These are phyloP conservation scores for Mormyrus proboscirostris DNA, from an alignment of 2,797 vertebrate species.

Conservation along the genomic window DNA sequence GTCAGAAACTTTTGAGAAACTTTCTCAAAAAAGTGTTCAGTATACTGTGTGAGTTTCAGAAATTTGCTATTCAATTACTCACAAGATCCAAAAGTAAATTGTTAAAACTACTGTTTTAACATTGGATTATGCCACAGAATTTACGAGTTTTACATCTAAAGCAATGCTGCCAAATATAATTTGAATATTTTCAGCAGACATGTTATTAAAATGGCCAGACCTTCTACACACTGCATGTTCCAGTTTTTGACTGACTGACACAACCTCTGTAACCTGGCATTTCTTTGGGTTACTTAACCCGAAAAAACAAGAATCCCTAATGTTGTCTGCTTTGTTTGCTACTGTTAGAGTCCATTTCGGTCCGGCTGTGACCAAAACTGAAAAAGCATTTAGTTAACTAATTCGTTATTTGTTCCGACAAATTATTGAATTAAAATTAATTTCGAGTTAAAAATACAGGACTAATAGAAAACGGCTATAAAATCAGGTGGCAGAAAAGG, in stretches of 20 bases:
- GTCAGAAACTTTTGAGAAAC: background rate
- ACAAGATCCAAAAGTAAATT: background rate
- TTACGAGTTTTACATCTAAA: background rate
- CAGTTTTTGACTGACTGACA: background rate
- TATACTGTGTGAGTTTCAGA: background rate
- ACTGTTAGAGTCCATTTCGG: background rate
- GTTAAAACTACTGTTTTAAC: background rate
- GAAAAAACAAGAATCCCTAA: background rate
- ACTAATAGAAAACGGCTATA: background rate
- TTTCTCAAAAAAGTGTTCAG: background rate
- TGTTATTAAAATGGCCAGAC: background rate
- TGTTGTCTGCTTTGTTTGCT: background rate
- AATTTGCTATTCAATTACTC: background rate
- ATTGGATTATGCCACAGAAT: background rate
- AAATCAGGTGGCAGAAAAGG: background rate
- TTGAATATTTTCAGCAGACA: background rate
- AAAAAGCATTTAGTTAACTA: background rate
- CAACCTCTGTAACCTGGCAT: background rate
- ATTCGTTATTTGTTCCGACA: background rate
- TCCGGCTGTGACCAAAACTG: background rate
- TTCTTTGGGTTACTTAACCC: background rate
- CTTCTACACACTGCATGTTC: background rate
- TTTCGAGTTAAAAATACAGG: background rate
- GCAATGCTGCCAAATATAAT: background rate
- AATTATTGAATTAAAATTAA: background rate